Conservation (phyloP, 2,888 invertebrate genomes). For the Epinotia nisella region DNA sequence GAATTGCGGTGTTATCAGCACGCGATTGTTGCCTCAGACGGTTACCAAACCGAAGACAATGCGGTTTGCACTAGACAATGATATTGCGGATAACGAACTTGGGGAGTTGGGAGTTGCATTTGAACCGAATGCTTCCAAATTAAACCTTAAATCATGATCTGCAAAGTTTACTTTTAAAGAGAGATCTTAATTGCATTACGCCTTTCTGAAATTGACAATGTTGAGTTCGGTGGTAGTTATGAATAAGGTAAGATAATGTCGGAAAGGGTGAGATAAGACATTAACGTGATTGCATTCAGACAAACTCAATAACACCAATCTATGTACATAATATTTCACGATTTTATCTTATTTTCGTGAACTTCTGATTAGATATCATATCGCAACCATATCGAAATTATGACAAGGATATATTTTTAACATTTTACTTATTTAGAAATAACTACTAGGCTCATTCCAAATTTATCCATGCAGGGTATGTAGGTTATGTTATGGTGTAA, state of each 20-base stretch:
- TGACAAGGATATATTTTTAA: no score
- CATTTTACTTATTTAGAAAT: no score
- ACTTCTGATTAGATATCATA: neutral
- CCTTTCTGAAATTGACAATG: neutral
- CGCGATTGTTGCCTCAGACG: constrained; percentile 22
- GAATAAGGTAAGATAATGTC: constrained; percentile 24
- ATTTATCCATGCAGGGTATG: neutral
- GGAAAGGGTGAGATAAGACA: constrained; percentile 15
- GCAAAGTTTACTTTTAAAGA: neutral
- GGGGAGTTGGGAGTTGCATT: constrained; percentile 26
- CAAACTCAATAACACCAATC: constrained; percentile 5
- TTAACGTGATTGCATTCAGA: neutral
- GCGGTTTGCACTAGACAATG: constrained; percentile 40
- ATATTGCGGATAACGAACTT: constrained; percentile 42
- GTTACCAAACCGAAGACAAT: constrained; percentile 41
- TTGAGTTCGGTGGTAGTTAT: constrained; percentile 11
- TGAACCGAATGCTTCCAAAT: neutral
- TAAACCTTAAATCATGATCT: neutral
- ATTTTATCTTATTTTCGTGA: constrained; percentile 1
- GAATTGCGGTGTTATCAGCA: constrained; percentile 31
- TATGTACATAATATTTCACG: constrained; percentile 7
- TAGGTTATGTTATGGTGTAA: neutral
- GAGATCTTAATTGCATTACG: neutral
- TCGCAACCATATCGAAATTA: neutral
- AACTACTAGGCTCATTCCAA: neutral